Evolutionary conservation across 2,888 invertebrate genomes (phyloP).

Genomic region (Steinernema hermaphroditum): DNA sequence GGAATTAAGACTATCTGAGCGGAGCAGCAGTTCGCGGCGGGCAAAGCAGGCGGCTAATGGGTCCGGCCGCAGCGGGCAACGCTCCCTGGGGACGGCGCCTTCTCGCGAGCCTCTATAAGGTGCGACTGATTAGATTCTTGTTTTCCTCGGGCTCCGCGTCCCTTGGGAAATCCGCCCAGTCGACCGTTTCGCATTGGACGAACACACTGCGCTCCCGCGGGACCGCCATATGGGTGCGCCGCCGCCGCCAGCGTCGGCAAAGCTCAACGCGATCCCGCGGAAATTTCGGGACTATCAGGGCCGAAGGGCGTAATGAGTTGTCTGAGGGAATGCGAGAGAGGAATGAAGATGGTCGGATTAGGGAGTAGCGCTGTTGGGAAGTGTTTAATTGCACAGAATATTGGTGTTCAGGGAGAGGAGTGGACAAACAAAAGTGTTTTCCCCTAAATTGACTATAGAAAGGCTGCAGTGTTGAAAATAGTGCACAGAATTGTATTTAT

Average conservation of each 20-base stretch:
- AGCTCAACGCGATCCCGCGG: neutral
- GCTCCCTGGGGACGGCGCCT: neutral
- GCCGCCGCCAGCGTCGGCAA: constrained; percentile 4
- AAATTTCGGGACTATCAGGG: neutral
- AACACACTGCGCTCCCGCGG: constrained; percentile 19
- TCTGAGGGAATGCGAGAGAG: neutral
- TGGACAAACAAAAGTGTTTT: too few relatives aligned
- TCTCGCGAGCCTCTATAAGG: constrained; percentile 21
- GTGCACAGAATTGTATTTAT: too few relatives aligned
- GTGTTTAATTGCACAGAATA: too few relatives aligned
- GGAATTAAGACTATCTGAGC: neutral
- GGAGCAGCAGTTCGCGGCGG: constrained; percentile 3
- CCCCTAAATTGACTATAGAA: too few relatives aligned
- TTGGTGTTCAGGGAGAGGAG: too few relatives aligned
- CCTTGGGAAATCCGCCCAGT: constrained; percentile 24
- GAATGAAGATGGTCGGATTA: too few relatives aligned
- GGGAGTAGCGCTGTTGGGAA: too few relatives aligned
- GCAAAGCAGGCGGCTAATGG: constrained; percentile 19
- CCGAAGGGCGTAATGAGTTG: neutral
- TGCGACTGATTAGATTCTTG: constrained; percentile 28
- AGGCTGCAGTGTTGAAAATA: too few relatives aligned
- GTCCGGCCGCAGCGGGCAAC: neutral
- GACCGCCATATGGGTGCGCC: constrained; percentile 14
- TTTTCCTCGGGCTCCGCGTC: constrained; percentile 22
- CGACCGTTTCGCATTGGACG: constrained; percentile 21